Evolutionary conservation across 2,113 vertebrate genomes (phyloP), one percentile per base, ranked within the genome.

Genomic region (Mugil cephalus): DNA sequence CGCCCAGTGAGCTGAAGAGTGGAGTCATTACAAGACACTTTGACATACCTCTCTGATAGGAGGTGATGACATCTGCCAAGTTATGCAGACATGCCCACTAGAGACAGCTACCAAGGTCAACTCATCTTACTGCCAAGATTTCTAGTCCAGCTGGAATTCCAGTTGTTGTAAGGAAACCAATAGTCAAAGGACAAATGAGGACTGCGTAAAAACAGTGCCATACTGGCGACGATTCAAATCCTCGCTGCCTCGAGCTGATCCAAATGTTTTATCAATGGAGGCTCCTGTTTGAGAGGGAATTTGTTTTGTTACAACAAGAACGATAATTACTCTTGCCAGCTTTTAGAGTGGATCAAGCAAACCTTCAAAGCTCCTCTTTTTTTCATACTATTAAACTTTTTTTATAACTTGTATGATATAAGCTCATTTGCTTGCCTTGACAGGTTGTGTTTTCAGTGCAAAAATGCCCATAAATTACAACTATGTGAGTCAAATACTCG

Each of bases 41-140:
- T 77, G 54, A 90, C 88, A 89, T 85, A 71, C 82, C 69, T 87
- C 71, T 69, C 46, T 89, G 87, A 90, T 82, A 83, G 82, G 63
- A 74, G 86, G 83, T 69, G 86, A 88, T 91, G 88, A 93, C 89
- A 92, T 85, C 82, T 88, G 89, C 80, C 87, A 77, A 90, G 77
- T 77, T 85, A 85, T 77, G 90, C 75, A 90, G 88, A 90, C 82
- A 79, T 86, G 83, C 85, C 88, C 88, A 80, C 66, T 81, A 68
- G 89, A 86, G 83, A 88, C 13, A 59, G 42, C 69, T 78, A 78
- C 87, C 79, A 79, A 86, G 91, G 91, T 94, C 89, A 92, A 87
- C 77, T 87, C 84, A 69, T 85, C 75, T 58, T 60, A 24, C 81
- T 88, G 85, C 84, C 84, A 93, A 83, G 79, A 81, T 48, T 66